Evolutionary conservation across 2,113 vertebrate genomes (phyloP).

Genomic region (Blennius ocellaris): DNA sequence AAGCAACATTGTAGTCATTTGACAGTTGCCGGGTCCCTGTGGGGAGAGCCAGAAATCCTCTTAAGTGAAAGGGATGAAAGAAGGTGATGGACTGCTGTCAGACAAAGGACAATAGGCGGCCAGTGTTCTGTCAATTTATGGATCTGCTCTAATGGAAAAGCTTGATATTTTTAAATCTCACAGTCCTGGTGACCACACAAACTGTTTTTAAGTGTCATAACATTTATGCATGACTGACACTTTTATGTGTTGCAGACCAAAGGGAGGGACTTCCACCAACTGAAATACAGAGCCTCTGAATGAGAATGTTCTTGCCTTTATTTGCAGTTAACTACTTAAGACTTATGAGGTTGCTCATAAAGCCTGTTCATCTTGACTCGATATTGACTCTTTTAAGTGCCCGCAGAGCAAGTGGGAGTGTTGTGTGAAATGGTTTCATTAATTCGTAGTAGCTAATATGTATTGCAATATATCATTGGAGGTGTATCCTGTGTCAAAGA

Average conservation of each 20-base stretch:
- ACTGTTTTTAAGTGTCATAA: conserved; percentile 39
- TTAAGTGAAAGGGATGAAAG: conserved; percentile 63
- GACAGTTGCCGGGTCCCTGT: conserved; percentile 32
- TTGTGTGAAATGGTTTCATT: conserved; percentile 38
- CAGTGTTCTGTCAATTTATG: conserved; percentile 60
- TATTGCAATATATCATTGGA: conserved; percentile 39
- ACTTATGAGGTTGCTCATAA: conserved; percentile 48
- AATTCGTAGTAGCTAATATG: conserved; percentile 38
- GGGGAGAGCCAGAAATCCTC: conserved; percentile 45
- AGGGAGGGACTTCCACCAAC: not conserved
- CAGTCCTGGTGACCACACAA: conserved; percentile 29
- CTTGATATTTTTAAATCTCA: conserved; percentile 33
- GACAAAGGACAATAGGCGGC: conserved; percentile 29
- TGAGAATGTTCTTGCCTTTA: conserved; percentile 16
- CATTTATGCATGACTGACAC: conserved; percentile 49
- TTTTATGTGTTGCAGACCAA: conserved; percentile 36
- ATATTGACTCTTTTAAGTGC: conserved; percentile 46
- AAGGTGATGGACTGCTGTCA: conserved; percentile 47
- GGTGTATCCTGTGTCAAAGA: conserved; percentile 2
- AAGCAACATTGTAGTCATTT: conserved; percentile 45
- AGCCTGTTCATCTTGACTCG: conserved; percentile 47
- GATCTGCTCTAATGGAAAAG: conserved; percentile 58
- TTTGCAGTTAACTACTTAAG: conserved; percentile 45
- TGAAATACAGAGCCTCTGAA: conserved; percentile 30
- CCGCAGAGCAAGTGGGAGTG: conserved; percentile 10